Evolutionary conservation across 2,888 invertebrate species (phyloP), one percentile per base, ranked within the genome.

Genomic region (Nemotelus nigrinus): DNA sequence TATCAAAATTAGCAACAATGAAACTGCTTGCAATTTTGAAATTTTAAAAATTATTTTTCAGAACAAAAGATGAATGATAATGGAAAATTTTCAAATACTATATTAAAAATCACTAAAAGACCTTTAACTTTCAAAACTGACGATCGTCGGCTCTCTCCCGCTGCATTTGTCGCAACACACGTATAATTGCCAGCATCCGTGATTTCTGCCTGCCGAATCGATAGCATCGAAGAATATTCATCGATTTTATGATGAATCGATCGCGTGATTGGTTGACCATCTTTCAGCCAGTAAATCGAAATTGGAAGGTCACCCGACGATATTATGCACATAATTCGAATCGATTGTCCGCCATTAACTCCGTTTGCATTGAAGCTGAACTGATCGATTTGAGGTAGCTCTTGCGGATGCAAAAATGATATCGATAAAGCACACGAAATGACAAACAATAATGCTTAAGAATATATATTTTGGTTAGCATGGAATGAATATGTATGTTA

Each of bases 221-320:
- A 88, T 64, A 89, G 83, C 80, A 89, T 88, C 77, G 88, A 84
- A 8, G 89, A 88, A 75, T 86, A 87, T 80, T 89, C 89, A 83
- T 89, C 89, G 77, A 88, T 86, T 82, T 86, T 87, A 81, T 88
- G 87, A 80, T 85, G 84, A 64, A 86, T 85, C 75, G 86, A 85
- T 78, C 86, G 83, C 50, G 84, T 79, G 79, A 86, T 80, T 2
- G 85, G 84, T 78, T 86, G 83, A 76, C 87, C 88, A 82, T 90
- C 88, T 83, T 90, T 89, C 57, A 88, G 84, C 90, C 90, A 96
- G 80, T 89, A 89, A 79, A 96, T 91, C 82, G 90, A 90, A 81
- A 96, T 89, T 71, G 95, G 95, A 82, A 93, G 89, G 88, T 96
- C 95, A 80, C 96, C 94, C 83, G 92, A 91, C 81, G 91, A 89